A percentile compares a stretch with the other conserved stretches of the same genome.
phyloP scores from a whole-genome alignment of 1,140 invertebrate species.

The Neelides sp. region DNA sequence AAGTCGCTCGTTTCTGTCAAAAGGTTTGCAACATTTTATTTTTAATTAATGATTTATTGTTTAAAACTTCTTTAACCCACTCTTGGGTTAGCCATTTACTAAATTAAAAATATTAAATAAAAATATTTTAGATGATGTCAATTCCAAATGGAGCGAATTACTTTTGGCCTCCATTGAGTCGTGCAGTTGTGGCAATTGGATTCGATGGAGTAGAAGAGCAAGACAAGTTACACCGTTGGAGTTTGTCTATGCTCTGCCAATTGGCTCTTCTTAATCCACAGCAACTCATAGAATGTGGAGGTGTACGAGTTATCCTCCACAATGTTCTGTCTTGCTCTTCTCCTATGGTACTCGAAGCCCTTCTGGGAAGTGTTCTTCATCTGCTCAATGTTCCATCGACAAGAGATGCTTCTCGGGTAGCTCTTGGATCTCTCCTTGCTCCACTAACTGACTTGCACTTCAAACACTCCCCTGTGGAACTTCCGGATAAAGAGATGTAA shows the following conservation, averaged over 20 bases:
- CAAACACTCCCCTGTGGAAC: constrained; percentile 43
- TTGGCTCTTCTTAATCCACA: constrained; percentile 70
- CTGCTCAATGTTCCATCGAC: constrained; percentile 76
- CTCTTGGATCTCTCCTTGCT: constrained; percentile 69
- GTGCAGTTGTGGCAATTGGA: constrained; percentile 67
- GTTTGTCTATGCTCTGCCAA: constrained; percentile 73
- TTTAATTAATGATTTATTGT: no score
- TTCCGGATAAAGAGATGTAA: constrained; percentile 33
- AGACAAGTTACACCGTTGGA: constrained; percentile 64
- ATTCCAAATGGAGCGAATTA: constrained; percentile 39
- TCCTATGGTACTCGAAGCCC: constrained; percentile 58
- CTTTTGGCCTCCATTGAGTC: constrained; percentile 50
- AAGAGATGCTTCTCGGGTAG: constrained; percentile 54
- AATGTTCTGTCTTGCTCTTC: constrained; percentile 68
- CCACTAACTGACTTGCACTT: constrained; percentile 85
- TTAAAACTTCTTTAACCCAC: no score
- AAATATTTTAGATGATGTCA: no score
- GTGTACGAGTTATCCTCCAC: constrained; percentile 63
- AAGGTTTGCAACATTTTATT: constrained; percentile 54
- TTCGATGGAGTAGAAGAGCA: constrained; percentile 57
- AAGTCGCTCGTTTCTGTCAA: constrained; percentile 70
- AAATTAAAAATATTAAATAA: no score
- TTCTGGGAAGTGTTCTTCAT: constrained; percentile 72
- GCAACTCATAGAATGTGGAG: constrained; percentile 66
- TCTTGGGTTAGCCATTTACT: no score